Evolutionary conservation across 1,140 invertebrate species (phyloP).

Genomic region (Harpegnathos saltator): DNA sequence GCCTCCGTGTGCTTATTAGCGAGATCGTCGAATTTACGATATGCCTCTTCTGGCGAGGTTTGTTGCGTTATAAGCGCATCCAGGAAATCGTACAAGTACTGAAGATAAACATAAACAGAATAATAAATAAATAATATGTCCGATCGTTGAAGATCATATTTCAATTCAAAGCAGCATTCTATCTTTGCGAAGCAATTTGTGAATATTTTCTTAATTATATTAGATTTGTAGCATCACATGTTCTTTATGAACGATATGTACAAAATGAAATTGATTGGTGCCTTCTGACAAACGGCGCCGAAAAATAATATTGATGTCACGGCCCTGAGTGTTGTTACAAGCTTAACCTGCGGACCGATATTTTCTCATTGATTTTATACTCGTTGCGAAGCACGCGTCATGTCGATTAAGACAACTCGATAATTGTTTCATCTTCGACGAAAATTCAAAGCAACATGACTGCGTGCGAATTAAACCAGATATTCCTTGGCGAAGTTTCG

Average conservation of each 20-base stretch:
- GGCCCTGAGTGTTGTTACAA: conserved; percentile 28
- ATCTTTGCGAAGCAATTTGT: too few relatives aligned
- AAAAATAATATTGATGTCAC: conserved; percentile 25
- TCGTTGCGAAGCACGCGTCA: neutral
- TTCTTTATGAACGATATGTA: too few relatives aligned
- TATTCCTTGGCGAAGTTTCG: conserved; percentile 81
- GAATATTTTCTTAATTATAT: too few relatives aligned
- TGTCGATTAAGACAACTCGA: too few relatives aligned
- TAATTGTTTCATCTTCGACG: neutral
- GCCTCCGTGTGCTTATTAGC: conserved; percentile 96
- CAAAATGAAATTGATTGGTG: too few relatives aligned
- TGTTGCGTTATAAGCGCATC: conserved; percentile 99
- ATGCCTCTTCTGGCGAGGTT: conserved; percentile 98
- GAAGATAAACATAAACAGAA: conserved; percentile 72
- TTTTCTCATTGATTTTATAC: neutral
- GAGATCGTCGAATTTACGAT: conserved; percentile 98
- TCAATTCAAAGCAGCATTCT: too few relatives aligned
- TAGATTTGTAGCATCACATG: too few relatives aligned
- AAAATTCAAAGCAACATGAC: conserved; percentile 68
- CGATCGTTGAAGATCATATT: too few relatives aligned
- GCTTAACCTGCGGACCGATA: conserved; percentile 56
- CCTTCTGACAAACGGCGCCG: too few relatives aligned
- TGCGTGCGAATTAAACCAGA: conserved; percentile 79
- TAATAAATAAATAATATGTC: too few relatives aligned
- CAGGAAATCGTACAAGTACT: conserved; percentile 95